phyloP scores from a whole-genome alignment of 2,888 invertebrate genomes.

The Phaedon cochleariae region DNA sequence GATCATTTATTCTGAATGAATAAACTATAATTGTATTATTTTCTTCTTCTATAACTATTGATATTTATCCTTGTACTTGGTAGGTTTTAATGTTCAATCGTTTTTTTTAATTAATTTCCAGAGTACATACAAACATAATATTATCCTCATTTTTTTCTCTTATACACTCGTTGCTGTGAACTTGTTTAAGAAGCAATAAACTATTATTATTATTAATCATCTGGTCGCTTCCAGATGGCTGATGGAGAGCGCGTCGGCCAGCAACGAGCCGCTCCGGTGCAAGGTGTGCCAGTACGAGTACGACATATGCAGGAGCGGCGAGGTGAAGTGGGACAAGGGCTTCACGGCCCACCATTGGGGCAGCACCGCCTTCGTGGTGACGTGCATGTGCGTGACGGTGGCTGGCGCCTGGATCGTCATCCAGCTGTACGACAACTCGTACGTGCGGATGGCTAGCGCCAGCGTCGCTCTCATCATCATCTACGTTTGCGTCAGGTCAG shows the following conservation, averaged over 20 bases:
- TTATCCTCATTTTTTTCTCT: no score
- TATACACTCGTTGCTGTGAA: no score
- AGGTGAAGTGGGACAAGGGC: slow-evolving; percentile 85
- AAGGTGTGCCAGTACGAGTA: slow-evolving; percentile 88
- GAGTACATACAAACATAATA: no score
- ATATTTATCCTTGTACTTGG: no score
- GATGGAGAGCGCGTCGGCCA: slow-evolving; percentile 71
- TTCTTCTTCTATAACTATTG: no score
- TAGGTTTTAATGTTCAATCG: no score
- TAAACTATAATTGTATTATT: no score
- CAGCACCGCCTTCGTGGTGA: slow-evolving; percentile 81
- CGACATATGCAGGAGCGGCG: slow-evolving; percentile 78
- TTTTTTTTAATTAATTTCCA: no score
- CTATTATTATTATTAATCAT: slow-evolving; percentile 6
- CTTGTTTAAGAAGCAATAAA: no score
- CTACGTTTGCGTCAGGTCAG: slow-evolving; percentile 84
- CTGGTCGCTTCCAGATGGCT: slow-evolving; percentile 69
- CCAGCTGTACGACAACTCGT: slow-evolving; percentile 79
- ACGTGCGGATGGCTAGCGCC: slow-evolving; percentile 81
- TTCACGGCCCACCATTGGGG: slow-evolving; percentile 86
- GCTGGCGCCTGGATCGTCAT: slow-evolving; percentile 83
- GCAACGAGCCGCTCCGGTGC: slow-evolving; percentile 65
- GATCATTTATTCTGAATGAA: no score
- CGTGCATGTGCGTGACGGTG: slow-evolving; percentile 79
- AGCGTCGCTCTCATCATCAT: slow-evolving; percentile 83